phyloP scores from a whole-genome alignment of 2,888 invertebrate genomes.

The Agriotes lineatus region DNA sequence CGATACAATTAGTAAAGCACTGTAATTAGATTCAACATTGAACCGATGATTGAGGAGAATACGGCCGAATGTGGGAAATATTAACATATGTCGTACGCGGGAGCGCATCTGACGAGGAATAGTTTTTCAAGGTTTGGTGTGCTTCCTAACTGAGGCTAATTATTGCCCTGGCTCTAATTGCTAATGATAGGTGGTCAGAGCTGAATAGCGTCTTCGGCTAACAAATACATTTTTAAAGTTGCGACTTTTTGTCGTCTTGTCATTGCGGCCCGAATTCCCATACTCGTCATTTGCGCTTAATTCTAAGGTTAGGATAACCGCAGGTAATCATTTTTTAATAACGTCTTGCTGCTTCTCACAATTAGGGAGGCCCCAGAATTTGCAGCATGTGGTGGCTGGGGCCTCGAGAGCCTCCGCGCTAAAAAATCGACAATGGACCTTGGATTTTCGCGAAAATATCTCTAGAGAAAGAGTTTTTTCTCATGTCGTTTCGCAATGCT shows the following conservation, averaged over 20 bases:
- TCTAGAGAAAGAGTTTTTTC: too few relatives aligned
- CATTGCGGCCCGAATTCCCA: constrained; percentile 7
- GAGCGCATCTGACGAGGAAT: constrained; percentile 26
- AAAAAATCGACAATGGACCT: not conserved
- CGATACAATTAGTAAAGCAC: constrained; percentile 30
- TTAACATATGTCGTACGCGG: constrained; percentile 30
- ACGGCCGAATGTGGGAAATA: constrained; percentile 31
- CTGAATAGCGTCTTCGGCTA: constrained; percentile 26
- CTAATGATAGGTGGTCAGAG: constrained; percentile 14
- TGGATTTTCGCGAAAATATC: not conserved
- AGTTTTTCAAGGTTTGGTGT: constrained; percentile 23
- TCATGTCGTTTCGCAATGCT: too few relatives aligned
- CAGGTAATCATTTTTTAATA: constrained; percentile 21
- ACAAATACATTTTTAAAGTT: constrained; percentile 30
- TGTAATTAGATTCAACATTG: constrained; percentile 37
- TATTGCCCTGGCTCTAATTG: not conserved
- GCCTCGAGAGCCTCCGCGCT: not conserved
- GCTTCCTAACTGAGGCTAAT: not conserved
- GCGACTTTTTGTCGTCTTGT: constrained; percentile 29
- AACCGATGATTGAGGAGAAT: constrained; percentile 16
- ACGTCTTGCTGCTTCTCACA: constrained; percentile 13
- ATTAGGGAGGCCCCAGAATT: constrained; percentile 1
- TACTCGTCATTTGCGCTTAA: constrained; percentile 7
- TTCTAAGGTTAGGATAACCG: constrained; percentile 9
- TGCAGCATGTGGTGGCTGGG: constrained; percentile 15